Conservation (phyloP, 2,888 invertebrate genomes). For the Conchocele bisecta region DNA sequence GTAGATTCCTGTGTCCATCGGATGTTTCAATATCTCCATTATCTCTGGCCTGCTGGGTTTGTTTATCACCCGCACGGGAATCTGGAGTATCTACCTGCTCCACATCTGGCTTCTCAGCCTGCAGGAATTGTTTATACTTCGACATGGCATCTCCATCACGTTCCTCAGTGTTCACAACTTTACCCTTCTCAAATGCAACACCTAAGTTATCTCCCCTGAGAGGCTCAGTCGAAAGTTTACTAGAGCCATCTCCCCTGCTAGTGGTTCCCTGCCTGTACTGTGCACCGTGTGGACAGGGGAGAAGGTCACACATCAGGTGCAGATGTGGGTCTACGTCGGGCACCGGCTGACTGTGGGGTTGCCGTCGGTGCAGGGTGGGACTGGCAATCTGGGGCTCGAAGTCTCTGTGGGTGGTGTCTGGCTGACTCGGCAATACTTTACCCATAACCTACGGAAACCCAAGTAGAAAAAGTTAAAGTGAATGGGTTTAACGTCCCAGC, state of each 20-base stretch:
- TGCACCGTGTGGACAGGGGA: slow-evolving; percentile 66
- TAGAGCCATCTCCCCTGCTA: background rate
- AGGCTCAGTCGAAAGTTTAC: background rate
- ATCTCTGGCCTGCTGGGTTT: background rate
- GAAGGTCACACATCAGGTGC: slow-evolving; percentile 70
- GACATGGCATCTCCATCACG: slow-evolving; percentile 7
- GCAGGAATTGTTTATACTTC: slow-evolving; percentile 62
- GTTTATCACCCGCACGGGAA: background rate
- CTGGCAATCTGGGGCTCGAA: slow-evolving; percentile 59
- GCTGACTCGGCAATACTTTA: background rate
- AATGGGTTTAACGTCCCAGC: too few relatives aligned
- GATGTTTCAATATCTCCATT: background rate
- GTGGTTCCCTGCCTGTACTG: slow-evolving; percentile 6
- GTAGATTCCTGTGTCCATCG: too few relatives aligned
- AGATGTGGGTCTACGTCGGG: slow-evolving; percentile 66
- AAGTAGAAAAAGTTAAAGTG: too few relatives aligned
- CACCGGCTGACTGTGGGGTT: slow-evolving; percentile 14
- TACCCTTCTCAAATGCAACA: too few relatives aligned
- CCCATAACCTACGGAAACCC: too few relatives aligned
- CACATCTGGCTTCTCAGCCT: slow-evolving; percentile 70
- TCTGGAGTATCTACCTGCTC: slow-evolving; percentile 33
- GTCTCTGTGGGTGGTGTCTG: background rate
- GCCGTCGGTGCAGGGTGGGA: slow-evolving; percentile 51
- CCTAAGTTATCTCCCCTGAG: slow-evolving; percentile 10
- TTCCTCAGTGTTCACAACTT: background rate